Conservation (phyloP, 2,797 vertebrate genomes). For the Mionectes olivaceus region DNA sequence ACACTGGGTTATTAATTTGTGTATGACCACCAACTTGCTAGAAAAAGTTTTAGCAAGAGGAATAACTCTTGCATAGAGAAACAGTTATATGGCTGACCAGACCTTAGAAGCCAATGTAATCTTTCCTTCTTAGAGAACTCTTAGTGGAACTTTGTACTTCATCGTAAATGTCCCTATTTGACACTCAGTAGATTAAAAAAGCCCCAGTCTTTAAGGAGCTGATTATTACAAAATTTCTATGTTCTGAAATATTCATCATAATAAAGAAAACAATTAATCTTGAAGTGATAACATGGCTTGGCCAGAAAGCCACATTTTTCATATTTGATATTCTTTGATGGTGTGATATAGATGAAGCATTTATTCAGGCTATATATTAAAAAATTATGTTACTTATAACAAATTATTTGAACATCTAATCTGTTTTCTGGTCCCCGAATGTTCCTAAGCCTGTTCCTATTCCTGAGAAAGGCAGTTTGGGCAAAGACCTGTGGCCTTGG, state of each 20-base stretch:
- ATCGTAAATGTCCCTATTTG: neutral
- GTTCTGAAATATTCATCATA: slow-evolving; percentile 4
- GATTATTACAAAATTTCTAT: neutral
- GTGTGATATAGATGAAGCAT: neutral
- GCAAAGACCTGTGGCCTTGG: neutral
- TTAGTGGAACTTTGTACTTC: neutral
- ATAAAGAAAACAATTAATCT: slow-evolving; percentile 26
- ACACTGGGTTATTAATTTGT: neutral
- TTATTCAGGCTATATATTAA: slow-evolving; percentile 5
- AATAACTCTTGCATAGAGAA: neutral
- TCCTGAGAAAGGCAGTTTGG: neutral
- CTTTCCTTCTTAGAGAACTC: neutral
- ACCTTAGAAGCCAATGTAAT: neutral
- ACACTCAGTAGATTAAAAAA: neutral
- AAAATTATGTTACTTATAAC: neutral
- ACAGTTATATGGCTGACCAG: neutral
- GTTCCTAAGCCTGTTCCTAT: neutral
- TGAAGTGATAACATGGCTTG: neutral
- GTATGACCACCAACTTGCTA: neutral
- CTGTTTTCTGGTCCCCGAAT: neutral
- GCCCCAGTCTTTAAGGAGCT: neutral
- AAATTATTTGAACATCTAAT: neutral
- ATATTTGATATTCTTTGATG: slow-evolving; percentile 31
- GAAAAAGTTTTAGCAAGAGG: neutral
- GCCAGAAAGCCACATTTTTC: slow-evolving; percentile 4